phyloP scores from a whole-genome alignment of 2,113 vertebrate genomes.

The Campylorhamphus procurvoides region DNA sequence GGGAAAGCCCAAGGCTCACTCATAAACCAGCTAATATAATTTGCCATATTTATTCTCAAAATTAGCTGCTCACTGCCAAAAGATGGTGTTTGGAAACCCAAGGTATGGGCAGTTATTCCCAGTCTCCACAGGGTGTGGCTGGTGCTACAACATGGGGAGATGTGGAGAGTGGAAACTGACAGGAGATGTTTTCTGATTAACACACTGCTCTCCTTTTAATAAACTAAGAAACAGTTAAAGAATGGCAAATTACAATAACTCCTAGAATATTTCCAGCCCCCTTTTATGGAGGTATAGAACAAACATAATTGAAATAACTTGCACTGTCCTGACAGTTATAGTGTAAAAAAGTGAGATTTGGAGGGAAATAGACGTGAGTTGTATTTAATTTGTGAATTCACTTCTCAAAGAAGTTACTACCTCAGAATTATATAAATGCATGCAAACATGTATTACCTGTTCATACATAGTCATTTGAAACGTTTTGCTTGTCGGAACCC shows the following conservation, averaged over 20 bases:
- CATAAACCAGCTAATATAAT: neutral
- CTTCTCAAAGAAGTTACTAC: neutral
- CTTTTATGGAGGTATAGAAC: neutral
- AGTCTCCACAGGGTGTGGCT: neutral
- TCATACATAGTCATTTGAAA: neutral
- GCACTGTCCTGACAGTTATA: neutral
- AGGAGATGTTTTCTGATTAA: neutral
- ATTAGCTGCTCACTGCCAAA: neutral
- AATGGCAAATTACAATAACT: neutral
- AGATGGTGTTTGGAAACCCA: neutral
- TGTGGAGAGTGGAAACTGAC: neutral
- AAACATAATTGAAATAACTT: neutral
- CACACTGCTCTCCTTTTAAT: fast-evolving
- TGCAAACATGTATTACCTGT: neutral
- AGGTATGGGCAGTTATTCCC: neutral
- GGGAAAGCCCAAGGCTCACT: neutral
- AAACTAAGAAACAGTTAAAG: neutral
- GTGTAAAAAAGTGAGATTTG: neutral
- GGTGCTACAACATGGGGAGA: neutral
- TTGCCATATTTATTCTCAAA: neutral
- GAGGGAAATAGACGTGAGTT: neutral
- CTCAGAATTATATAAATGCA: neutral
- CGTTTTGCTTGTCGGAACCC: neutral
- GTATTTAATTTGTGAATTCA: neutral
- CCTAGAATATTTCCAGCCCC: neutral